Percentiles rank a stretch among this genome's conserved stretches.
phyloP scores from a whole-genome alignment of 2,113 vertebrate species.

The Cardinalis cardinalis region DNA sequence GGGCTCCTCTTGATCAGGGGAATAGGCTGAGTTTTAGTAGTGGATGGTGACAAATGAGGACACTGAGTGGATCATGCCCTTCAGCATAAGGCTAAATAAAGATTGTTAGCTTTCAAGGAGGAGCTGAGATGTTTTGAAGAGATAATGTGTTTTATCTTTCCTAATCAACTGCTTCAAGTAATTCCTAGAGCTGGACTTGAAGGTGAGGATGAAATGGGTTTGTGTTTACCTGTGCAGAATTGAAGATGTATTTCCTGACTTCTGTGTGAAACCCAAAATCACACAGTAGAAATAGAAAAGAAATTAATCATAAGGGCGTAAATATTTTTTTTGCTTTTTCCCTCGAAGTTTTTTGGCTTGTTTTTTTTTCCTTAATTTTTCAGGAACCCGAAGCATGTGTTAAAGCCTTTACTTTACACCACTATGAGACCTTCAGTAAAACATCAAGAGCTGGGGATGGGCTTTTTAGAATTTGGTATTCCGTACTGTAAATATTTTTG shows the following conservation, averaged over 20 bases:
- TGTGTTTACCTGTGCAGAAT: not conserved
- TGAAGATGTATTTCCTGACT: not conserved
- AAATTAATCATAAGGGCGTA: rapidly evolving
- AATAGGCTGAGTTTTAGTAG: not conserved
- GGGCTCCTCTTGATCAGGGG: not conserved
- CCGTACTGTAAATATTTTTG: not conserved
- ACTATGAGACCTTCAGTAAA: not conserved
- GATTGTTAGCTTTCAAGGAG: not conserved
- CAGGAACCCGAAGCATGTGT: not conserved
- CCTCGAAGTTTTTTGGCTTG: too few relatives aligned
- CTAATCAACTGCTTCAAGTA: not conserved
- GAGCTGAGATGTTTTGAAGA: not conserved
- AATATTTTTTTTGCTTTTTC: not conserved
- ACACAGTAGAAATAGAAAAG: rapidly evolving
- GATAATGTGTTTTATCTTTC: not conserved
- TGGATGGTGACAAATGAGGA: not conserved
- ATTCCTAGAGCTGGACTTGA: not conserved
- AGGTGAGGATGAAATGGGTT: not conserved
- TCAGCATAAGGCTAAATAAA: not conserved
- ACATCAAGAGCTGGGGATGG: not conserved
- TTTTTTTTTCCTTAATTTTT: not conserved
- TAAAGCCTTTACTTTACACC: not conserved
- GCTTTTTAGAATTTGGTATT: not conserved
- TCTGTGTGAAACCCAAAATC: not conserved
- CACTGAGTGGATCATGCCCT: not conserved